Conservation (phyloP, 2,888 invertebrate genomes). For the Callyntrura guangdongensis region DNA sequence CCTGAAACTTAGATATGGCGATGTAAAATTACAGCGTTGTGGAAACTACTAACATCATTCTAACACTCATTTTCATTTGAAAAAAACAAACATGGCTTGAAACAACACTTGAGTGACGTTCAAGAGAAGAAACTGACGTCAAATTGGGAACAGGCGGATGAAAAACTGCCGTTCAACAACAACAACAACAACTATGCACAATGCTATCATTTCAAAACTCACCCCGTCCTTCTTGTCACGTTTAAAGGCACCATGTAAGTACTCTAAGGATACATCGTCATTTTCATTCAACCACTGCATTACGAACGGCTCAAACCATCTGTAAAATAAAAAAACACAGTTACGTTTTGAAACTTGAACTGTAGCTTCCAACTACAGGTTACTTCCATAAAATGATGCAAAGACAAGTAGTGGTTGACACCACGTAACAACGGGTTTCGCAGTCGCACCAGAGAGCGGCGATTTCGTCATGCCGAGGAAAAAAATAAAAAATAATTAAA, state of each 20-base stretch:
- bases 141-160: too few relatives aligned
- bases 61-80: slow-evolving; percentile 43
- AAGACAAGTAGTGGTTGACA: too few relatives aligned
- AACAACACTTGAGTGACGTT: not conserved
- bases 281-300: slow-evolving; percentile 99
- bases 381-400: too few relatives aligned
- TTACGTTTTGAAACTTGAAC: too few relatives aligned
- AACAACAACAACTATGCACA: too few relatives aligned
- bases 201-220: slow-evolving; percentile 82
- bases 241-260: slow-evolving; percentile 99
- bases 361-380: too few relatives aligned
- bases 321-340: slow-evolving; percentile 84
- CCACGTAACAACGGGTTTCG: too few relatives aligned
- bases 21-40: slow-evolving; percentile 48
- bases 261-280: slow-evolving; percentile 99
- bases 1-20: slow-evolving; percentile 5
- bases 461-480: too few relatives aligned
- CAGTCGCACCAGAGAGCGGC: too few relatives aligned
- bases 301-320: slow-evolving; percentile 99
- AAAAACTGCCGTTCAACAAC: too few relatives aligned
- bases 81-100: slow-evolving; percentile 9
- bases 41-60: not conserved
- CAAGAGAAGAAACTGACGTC: not conserved
- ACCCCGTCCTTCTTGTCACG: slow-evolving; percentile 98
- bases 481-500: too few relatives aligned